Conservation (phyloP, 2,113 vertebrate species). For the Galeopterus variegatus region DNA sequence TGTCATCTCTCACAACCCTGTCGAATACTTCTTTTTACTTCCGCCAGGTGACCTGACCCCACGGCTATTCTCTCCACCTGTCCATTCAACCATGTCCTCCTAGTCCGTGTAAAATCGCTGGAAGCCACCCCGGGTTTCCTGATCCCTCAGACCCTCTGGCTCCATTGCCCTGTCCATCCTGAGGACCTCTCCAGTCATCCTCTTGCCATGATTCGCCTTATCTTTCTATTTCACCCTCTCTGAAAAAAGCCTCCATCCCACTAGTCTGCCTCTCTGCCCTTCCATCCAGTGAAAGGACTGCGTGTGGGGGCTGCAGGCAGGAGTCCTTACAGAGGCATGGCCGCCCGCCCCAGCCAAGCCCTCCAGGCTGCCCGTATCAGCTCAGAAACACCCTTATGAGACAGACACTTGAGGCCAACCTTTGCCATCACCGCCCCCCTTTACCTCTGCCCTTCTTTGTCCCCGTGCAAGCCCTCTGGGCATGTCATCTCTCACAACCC, state of each 20-base stretch:
- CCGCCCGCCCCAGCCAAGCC: not conserved
- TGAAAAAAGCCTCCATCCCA: not conserved
- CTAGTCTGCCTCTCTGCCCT: not conserved
- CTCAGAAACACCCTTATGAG: not conserved
- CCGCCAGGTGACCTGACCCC: not conserved
- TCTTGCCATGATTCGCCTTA: not conserved
- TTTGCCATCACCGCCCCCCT: not conserved
- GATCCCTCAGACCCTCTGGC: not conserved
- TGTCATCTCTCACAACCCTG: no score
- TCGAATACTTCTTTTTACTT: not conserved
- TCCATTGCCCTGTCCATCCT: not conserved
- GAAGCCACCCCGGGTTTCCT: not conserved
- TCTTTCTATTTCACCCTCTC: not conserved
- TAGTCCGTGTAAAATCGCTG: no score
- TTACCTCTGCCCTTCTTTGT: no score
- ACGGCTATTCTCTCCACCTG: not conserved
- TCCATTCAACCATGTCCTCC: no score
- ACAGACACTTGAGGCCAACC: not conserved
- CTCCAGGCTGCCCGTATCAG: not conserved
- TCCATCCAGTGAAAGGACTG: not conserved
- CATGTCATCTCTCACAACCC: no score
- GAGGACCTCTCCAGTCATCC: not conserved
- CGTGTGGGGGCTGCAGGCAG: not conserved
- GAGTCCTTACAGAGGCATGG: not conserved
- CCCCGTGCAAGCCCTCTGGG: no score